Conservation (phyloP, 2,888 invertebrate genomes). For the Tachina fera region DNA sequence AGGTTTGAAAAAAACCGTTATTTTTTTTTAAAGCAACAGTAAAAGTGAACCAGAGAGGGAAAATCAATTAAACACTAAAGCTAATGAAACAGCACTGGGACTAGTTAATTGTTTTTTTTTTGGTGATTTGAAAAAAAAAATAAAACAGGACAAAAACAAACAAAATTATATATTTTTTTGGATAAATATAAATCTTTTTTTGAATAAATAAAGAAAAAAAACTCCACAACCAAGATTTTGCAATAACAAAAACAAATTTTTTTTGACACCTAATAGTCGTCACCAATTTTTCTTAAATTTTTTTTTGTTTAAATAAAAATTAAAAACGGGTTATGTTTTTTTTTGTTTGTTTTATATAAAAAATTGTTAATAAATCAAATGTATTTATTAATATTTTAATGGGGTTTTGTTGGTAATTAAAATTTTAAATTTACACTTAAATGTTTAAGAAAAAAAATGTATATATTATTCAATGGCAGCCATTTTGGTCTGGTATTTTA, state of each 20-base stretch:
- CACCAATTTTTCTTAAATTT: slow-evolving; percentile 57
- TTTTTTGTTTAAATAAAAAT: slow-evolving; percentile 39
- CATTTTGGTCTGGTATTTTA: slow-evolving; percentile 64
- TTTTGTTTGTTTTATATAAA: slow-evolving; percentile 63
- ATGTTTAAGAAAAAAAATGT: slow-evolving; percentile 55
- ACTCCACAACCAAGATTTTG: slow-evolving; percentile 71
- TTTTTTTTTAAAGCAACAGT: background rate
- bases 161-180: background rate
- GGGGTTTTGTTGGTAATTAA: slow-evolving; percentile 43
- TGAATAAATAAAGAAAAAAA: slow-evolving; percentile 18
- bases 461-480: slow-evolving; percentile 69
- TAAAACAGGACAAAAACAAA: background rate
- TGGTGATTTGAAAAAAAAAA: background rate
- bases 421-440: slow-evolving; percentile 65
- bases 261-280: slow-evolving; percentile 43
- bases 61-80: background rate
- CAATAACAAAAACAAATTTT: slow-evolving; percentile 44
- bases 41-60: background rate
- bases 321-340: slow-evolving; percentile 52
- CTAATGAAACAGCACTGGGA: background rate
- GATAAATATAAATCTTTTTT: slow-evolving; percentile 13
- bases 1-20: background rate
- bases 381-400: slow-evolving; percentile 67
- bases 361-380: slow-evolving; percentile 70
- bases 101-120: background rate